Conservation (phyloP, 1,140 invertebrate genomes). For the Leucophenga varia region DNA sequence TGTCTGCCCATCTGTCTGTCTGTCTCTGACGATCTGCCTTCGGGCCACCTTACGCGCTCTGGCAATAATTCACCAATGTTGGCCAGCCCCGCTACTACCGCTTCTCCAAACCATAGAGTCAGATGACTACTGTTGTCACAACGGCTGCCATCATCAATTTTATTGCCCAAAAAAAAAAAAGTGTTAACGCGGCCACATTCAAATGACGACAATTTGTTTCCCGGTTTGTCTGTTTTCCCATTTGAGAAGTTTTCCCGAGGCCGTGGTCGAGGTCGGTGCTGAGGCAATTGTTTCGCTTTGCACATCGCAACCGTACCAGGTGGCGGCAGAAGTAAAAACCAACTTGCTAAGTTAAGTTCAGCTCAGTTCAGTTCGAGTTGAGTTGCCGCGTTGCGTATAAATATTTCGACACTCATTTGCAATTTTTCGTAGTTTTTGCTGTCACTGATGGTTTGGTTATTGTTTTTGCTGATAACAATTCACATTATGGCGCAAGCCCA, state of each 20-base stretch:
- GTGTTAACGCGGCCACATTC: slow-evolving; percentile 30
- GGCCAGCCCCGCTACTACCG: no score
- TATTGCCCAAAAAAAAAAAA: slow-evolving; percentile 19
- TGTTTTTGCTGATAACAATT: slow-evolving; percentile 24
- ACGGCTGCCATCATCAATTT: slow-evolving; percentile 43
- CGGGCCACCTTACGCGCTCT: slow-evolving; percentile 27
- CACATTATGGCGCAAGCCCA: no score
- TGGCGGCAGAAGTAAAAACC: background rate
- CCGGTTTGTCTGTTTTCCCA: slow-evolving; percentile 34
- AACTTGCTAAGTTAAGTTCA: background rate
- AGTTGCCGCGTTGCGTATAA: no score
- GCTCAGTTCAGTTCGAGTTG: no score
- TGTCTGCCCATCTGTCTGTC: slow-evolving; percentile 1
- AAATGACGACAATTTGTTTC: slow-evolving; percentile 47
- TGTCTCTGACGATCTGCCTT: background rate
- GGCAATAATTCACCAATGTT: slow-evolving; percentile 31
- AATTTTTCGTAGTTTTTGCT: slow-evolving; percentile 39
- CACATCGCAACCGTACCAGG: no score
- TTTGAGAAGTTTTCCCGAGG: slow-evolving; percentile 6
- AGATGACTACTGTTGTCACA: slow-evolving; percentile 7
- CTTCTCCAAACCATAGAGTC: no score
- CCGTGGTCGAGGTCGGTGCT: background rate
- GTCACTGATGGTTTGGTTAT: slow-evolving; percentile 24
- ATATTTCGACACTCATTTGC: slow-evolving; percentile 49
- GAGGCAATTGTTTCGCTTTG: no score